Evolutionary conservation across 1,140 invertebrate species (phyloP).

Genomic region (Oedothorax gibbosus): DNA sequence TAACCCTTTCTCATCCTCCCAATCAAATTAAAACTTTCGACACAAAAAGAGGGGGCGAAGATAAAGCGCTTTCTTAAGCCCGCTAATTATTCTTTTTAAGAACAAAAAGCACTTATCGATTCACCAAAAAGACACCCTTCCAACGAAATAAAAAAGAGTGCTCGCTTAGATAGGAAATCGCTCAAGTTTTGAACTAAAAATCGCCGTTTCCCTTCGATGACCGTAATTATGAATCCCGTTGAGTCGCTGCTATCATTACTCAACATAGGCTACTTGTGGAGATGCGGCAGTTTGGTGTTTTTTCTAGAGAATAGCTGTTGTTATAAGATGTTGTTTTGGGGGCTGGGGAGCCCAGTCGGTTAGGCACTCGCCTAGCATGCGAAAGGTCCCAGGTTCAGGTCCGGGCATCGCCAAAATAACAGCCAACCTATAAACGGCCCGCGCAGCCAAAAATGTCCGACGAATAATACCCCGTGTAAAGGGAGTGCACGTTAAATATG

Average conservation of each 20-base stretch:
- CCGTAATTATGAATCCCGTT: conserved; percentile 59
- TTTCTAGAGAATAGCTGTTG: too few relatives aligned
- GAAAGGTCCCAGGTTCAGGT: too few relatives aligned
- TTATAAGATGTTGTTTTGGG: too few relatives aligned
- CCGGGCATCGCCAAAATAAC: too few relatives aligned
- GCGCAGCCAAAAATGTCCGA: too few relatives aligned
- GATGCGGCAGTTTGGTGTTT: too few relatives aligned
- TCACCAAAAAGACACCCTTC: background rate
- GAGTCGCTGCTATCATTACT: conserved; percentile 55
- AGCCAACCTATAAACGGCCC: too few relatives aligned
- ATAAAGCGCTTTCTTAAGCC: conserved; percentile 60
- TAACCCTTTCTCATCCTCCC: conserved; percentile 55
- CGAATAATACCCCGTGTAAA: too few relatives aligned
- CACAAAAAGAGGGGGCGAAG: conserved; percentile 45
- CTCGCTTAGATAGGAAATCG: conserved; percentile 55
- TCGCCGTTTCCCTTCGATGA: conserved; percentile 41
- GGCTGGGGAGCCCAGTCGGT: too few relatives aligned
- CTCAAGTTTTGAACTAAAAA: conserved; percentile 61
- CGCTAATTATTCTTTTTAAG: conserved; percentile 59
- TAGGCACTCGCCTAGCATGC: too few relatives aligned
- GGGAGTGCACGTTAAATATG: too few relatives aligned
- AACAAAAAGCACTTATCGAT: conserved; percentile 50
- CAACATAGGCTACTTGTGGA: conserved; percentile 4
- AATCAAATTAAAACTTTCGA: conserved; percentile 61
- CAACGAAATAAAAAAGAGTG: conserved; percentile 1